Conservation (phyloP, 2,888 invertebrate species). For the Rhingia campestris region DNA sequence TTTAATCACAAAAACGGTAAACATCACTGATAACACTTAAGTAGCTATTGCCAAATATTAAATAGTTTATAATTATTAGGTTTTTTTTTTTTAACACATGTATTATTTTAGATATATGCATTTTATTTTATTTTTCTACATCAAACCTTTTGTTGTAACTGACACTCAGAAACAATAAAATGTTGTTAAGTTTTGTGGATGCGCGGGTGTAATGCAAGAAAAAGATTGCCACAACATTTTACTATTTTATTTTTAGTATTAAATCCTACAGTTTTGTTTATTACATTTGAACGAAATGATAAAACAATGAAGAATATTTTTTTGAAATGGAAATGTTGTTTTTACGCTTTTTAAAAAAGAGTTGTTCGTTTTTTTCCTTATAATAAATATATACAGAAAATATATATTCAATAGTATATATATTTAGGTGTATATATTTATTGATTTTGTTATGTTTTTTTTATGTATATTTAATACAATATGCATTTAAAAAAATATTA, state of each 20-base stretch:
- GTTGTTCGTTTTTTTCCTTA: slow-evolving; percentile 23
- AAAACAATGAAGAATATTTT: neutral
- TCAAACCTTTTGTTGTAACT: slow-evolving; percentile 28
- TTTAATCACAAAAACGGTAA: slow-evolving; percentile 73
- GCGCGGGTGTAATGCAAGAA: neutral
- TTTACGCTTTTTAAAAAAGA: neutral
- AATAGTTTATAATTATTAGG: slow-evolving; percentile 57
- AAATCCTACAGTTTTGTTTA: neutral
- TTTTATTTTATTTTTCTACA: slow-evolving; percentile 33
- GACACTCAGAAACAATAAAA: slow-evolving; percentile 27
- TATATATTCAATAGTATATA: slow-evolving; percentile 55
- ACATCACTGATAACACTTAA: slow-evolving; percentile 74
- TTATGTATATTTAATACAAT: slow-evolving; percentile 55
- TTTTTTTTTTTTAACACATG: slow-evolving; percentile 52
- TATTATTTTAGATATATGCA: slow-evolving; percentile 26
- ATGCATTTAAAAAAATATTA: slow-evolving; percentile 73
- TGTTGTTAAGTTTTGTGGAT: slow-evolving; percentile 2
- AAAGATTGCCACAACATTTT: slow-evolving; percentile 22
- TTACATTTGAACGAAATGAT: neutral
- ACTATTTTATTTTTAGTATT: neutral
- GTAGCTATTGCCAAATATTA: slow-evolving; percentile 74
- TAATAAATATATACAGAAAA: slow-evolving; percentile 66
- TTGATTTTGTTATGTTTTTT: slow-evolving; percentile 46
- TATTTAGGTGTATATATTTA: slow-evolving; percentile 59
- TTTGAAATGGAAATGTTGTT: slow-evolving; percentile 38